Evolutionary conservation across 2,113 vertebrate genomes (phyloP).

Genomic region (Boulengeromyrus knoepffleri): DNA sequence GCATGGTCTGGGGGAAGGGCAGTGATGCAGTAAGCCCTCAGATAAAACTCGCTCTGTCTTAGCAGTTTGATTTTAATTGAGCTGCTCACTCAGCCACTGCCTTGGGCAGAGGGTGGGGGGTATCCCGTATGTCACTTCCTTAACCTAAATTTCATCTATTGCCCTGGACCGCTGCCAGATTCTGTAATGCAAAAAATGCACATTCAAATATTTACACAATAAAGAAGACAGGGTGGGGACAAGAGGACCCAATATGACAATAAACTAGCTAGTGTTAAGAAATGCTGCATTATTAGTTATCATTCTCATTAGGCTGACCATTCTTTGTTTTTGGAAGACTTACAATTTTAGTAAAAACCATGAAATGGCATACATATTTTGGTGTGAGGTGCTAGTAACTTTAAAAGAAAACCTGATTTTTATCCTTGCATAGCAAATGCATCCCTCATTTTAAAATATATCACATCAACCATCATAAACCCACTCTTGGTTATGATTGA

Average conservation of each 20-base stretch:
- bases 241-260: conserved; percentile 34
- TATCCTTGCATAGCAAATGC: background rate
- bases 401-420: background rate
- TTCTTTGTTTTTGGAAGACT: background rate
- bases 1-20: conserved; percentile 42
- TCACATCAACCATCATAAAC: conserved; percentile 57
- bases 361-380: background rate
- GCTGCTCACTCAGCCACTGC: conserved; percentile 62
- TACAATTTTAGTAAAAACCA: background rate
- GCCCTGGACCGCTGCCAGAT: conserved; percentile 53
- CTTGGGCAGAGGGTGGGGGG: conserved; percentile 42
- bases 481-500: conserved; percentile 55
- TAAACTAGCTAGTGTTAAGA: conserved; percentile 31
- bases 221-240: conserved; percentile 14
- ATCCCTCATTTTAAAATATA: background rate
- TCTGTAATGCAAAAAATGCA: conserved; percentile 46
- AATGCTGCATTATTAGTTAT: conserved; percentile 20
- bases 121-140: conserved; percentile 59
- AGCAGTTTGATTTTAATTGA: conserved; percentile 63
- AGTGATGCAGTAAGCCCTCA: conserved; percentile 31
- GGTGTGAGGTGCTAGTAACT: background rate
- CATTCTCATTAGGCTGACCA: background rate
- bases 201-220: conserved; percentile 45
- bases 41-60: conserved; percentile 47
- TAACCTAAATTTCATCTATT: conserved; percentile 60